phyloP scores from a whole-genome alignment of 2,797 vertebrate species.

The Aselliscus stoliczkanus region DNA sequence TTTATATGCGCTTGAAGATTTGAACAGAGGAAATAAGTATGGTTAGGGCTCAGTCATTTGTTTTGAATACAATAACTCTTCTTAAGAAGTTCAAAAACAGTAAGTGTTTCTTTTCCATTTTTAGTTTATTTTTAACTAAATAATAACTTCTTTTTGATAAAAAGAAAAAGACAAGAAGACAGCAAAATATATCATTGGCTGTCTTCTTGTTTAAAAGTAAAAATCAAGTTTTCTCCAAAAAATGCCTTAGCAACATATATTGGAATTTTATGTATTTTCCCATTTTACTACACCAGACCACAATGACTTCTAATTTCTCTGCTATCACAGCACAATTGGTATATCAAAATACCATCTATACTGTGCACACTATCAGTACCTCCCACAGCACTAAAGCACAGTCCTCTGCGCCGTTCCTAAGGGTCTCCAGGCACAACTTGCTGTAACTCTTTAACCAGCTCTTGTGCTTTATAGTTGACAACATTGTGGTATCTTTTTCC shows the following conservation, averaged over 20 bases:
- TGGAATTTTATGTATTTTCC: not conserved
- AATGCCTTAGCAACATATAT: not conserved
- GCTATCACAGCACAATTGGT: not conserved
- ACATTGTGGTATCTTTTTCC: not conserved
- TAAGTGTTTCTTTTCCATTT: not conserved
- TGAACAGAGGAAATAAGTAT: not conserved
- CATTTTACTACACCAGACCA: not conserved
- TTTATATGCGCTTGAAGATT: not conserved
- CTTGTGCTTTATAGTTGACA: not conserved
- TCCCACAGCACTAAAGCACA: not conserved
- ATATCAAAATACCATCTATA: not conserved
- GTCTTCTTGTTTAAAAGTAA: not conserved
- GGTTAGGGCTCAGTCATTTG: not conserved
- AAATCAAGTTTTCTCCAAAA: not conserved
- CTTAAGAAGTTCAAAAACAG: not conserved
- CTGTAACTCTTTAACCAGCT: not conserved
- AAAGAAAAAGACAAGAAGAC: no score
- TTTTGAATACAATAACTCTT: not conserved
- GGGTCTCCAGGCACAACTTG: not conserved
- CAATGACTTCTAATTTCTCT: not conserved
- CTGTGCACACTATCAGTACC: not conserved
- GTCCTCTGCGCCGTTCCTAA: not conserved
- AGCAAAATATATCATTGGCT: no score
- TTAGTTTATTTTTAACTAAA: not conserved
- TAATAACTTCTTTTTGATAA: no score